These are phyloP conservation scores for Hirtodrosophila histrioides DNA, from an alignment of 2,888 invertebrate genomes.

Conservation along the genomic window DNA sequence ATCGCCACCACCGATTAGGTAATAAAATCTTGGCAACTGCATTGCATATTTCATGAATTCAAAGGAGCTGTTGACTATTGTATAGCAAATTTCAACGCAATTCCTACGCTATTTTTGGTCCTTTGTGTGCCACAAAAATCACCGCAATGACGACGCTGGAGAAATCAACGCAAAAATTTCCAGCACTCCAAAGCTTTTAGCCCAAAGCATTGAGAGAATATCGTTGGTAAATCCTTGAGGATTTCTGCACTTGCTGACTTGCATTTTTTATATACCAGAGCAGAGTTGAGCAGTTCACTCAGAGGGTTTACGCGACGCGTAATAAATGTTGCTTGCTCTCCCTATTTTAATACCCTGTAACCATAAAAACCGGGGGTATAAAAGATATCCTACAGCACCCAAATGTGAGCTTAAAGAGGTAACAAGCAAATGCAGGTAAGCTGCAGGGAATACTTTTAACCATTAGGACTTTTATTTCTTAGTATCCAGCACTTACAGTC, in stretches of 20 bases:
- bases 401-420: too few species aligned
- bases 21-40: slow-evolving; percentile 53
- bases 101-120: slow-evolving; percentile 12
- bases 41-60: slow-evolving; percentile 63
- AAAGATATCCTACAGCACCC: not conserved
- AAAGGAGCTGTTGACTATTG: slow-evolving; percentile 34
- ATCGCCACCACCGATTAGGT: slow-evolving; percentile 59
- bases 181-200: slow-evolving; percentile 63
- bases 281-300: slow-evolving; percentile 14
- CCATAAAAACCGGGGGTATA: too few species aligned
- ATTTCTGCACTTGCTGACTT: slow-evolving; percentile 70
- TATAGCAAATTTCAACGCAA: slow-evolving; percentile 3
- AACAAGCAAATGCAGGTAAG: too few species aligned
- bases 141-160: slow-evolving; percentile 54
- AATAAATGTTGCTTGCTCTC: slow-evolving; percentile 55
- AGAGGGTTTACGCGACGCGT: slow-evolving; percentile 32
- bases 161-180: slow-evolving; percentile 61
- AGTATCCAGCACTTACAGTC: too few species aligned
- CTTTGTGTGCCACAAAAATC: slow-evolving; percentile 53
- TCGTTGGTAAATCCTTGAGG: slow-evolving; percentile 68
- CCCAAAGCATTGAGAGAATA: slow-evolving; percentile 51
- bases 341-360: slow-evolving; percentile 18
- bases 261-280: slow-evolving; percentile 60
- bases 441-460: too few species aligned
- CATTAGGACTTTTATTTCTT: too few species aligned